Evolutionary conservation across 1,140 invertebrate genomes (phyloP), one percentile per base, ranked within the genome.

Genomic region (Adoxophyes honmai): DNA sequence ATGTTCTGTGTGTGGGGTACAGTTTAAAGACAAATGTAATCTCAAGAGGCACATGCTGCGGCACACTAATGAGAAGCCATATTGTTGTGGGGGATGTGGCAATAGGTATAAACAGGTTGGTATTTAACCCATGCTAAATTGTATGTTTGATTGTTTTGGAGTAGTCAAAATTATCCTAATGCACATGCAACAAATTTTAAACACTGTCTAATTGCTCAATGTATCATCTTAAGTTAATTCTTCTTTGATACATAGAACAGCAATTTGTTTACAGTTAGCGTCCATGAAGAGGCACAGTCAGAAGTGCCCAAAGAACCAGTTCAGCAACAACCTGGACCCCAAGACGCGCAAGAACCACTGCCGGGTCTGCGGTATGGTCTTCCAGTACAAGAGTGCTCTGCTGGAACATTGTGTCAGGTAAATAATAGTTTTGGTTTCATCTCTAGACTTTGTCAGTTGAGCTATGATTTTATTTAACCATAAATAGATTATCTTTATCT

Each of bases 351-450:
- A 80, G 61, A 81, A 86, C 55, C 66, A 86, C 56, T 87, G 82
- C 48, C 55, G 74, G 34, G 60, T 75, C 3, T 87, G 84, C 60
- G 84, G 81, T 1, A 62, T 74, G 53, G 64, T 68, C 4, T 86
- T 87, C 58, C 73, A 84, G 52, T 86, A 83, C 48, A 84, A 81
- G 59, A 80, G 73, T 62, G 65, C 73, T 2, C 54, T 86, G n/a
- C 21, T 83, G 15, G 84, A 86, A 55, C 84, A 84, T 61, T 81
- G 71, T 58, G 73, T 82, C 9, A 78, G 81, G 84, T 87, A 72
- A 73, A 48, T 8, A 18, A 52, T 55, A 10, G 48, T 55, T 5
- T 39, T 11, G n/a, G n/a, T n/a, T n/a, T n/a, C n/a, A n/a, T n/a
- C n/a, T n/a, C n/a, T n/a, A n/a, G n/a, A n/a, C n/a, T n/a, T n/a